Evolutionary conservation across 2,888 invertebrate species (phyloP), one percentile per base, ranked within the genome.

Genomic region (Fragum whitleyi): DNA sequence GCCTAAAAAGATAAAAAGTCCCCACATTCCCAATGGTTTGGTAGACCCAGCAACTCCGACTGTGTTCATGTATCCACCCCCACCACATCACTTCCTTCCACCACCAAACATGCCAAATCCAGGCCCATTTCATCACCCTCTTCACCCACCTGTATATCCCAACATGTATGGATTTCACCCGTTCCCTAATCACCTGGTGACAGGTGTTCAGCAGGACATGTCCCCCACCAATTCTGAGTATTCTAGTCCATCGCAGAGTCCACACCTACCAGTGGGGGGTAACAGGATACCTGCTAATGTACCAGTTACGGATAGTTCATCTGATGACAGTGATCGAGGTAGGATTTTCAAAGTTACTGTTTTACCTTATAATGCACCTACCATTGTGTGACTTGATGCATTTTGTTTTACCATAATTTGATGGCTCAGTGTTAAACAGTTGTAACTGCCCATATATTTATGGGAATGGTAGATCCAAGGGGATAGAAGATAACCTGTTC

Each of bases 171-270:
- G 59, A 26, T 68, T 55, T 28, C 74, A 51, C 11, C 29, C 19
- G 7, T 73, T 21, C 32, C 36, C 55, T n/a, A 51, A 29, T 61
- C 61, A 57, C 32, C 28, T 32, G 36, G 28, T 57, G 19, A 55
- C 67, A 21, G 74, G 61, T 9, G 47, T 47, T n/a, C 67, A 76
- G 5, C 79, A 75, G 57, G 87, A 87, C 53, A 77, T 80, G 68
- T 90, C 89, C 21, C 84, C 88, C 28, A 74, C 83, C 23, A 85
- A 86, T 47, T 90, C 90, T 0, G 90, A 90, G 76, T 80, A 85
- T 67, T 90, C 89, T 47, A 90, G 90, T 75, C 90, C 90, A 39
- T 87, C 89, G 0, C 85, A 81, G 1, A 90, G 90, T 73, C 91
- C 91, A 9, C 68, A 87, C 53, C 39, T 79, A 21, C 77, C 74